Evolutionary conservation across 2,888 invertebrate genomes (phyloP), one percentile per base, ranked within the genome.

Genomic region (Acrobeloides nanus): DNA sequence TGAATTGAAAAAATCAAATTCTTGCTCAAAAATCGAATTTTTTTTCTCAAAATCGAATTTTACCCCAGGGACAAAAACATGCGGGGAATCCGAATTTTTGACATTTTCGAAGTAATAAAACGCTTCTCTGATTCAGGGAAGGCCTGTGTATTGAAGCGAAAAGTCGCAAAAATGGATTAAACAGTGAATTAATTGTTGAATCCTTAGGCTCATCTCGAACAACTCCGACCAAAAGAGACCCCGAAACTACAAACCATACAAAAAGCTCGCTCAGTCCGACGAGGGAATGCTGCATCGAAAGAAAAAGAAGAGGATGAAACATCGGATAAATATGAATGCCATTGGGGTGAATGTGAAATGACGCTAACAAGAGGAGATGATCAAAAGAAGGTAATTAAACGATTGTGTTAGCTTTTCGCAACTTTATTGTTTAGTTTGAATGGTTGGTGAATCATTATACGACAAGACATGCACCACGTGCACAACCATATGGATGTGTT

Each of bases 301-400:
- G 52, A 47, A 21, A 32, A 55, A 31, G 24, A 24, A n/a, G 38
- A 55, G 24, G 24, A 15, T 4, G 20, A 17, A 4, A 21, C 44
- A 17, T 44, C 40, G 21, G 32, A 42, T 38, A 35, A 24, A 15
- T 55, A 44, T 34, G 24, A 34, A 26, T 56, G 55, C 34, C 39
- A 44, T 10, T 59, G 57, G 57, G 34, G 26, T 8, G 39, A 54
- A 27, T 56, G 57, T 35, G 59, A 59, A n/a, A 48, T 49, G 58
- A 42, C 26, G 8, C 25, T 53, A 31, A 46, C 41, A 27, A 35
- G 58, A 6, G 57, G 57, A 2, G 48, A 49, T 29, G 38, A 21
- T 6, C 41, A 59, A n/a, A 56, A 56, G 34, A 48, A 56, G 48
- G 56, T 55, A 26, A 2, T 25, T n/a, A n/a, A n/a, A n/a, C 8